Evolutionary conservation across 2,797 vertebrate species (phyloP).

Genomic region (Amblyraja radiata): DNA sequence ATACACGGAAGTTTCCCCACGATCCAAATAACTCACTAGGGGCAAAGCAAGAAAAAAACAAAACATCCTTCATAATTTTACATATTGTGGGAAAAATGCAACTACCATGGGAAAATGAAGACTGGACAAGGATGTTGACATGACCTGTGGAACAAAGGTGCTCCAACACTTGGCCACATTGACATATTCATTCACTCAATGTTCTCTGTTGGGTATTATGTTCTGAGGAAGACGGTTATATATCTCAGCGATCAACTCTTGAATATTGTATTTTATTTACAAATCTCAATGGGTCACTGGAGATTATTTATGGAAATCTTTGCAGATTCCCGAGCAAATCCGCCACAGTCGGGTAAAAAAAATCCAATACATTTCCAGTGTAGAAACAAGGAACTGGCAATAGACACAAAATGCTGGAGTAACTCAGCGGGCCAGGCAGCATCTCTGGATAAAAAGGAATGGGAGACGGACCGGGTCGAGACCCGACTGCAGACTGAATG

Average conservation of each 20-base stretch:
- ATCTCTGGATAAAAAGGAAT: no score
- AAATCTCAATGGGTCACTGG: constrained; percentile 20
- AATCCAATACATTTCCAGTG: neutral
- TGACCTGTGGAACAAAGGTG: constrained; percentile 66
- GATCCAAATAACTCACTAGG: constrained; percentile 62
- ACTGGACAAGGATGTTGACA: constrained; percentile 75
- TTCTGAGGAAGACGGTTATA: neutral
- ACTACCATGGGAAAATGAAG: constrained; percentile 69
- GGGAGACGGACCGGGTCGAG: no score
- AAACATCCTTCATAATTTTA: constrained; percentile 59
- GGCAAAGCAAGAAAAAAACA: constrained; percentile 60
- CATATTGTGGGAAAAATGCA: constrained; percentile 76
- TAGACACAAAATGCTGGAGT: no score
- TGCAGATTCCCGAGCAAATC: neutral
- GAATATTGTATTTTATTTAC: constrained; percentile 21
- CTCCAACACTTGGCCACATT: constrained; percentile 71
- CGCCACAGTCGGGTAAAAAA: neutral
- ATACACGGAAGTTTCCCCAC: constrained; percentile 63
- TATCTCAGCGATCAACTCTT: neutral
- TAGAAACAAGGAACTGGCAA: no score
- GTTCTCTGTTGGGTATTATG: constrained; percentile 43
- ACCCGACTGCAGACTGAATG: no score
- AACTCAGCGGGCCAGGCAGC: no score
- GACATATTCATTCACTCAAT: constrained; percentile 77
- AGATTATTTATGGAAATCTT: constrained; percentile 4